Evolutionary conservation across 2,888 invertebrate genomes (phyloP).

Genomic region (Aphodius sticticus): DNA sequence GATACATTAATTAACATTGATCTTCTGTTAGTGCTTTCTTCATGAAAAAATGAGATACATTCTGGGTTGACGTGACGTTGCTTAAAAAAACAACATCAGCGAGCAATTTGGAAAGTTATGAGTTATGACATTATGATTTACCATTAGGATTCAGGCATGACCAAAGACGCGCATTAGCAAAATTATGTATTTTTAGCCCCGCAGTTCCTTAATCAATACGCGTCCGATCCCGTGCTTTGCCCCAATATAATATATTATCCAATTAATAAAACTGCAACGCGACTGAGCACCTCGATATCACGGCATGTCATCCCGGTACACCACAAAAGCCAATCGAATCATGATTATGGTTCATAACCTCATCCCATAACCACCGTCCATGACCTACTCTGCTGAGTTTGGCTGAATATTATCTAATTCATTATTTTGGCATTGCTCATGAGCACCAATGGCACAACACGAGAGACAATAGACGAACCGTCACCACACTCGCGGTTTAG

Average conservation of each 20-base stretch:
- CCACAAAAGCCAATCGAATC: neutral
- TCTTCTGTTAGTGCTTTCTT: no score
- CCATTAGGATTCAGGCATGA: neutral
- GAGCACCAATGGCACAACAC: conserved; percentile 18
- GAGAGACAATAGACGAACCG: conserved; percentile 9
- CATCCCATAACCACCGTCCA: neutral
- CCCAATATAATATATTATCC: conserved; percentile 33
- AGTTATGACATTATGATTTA: neutral
- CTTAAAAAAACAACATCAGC: neutral
- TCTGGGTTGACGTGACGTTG: neutral
- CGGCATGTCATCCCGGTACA: neutral
- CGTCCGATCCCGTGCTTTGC: conserved; percentile 41
- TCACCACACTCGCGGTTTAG: no score
- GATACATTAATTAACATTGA: no score
- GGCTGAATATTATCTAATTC: neutral
- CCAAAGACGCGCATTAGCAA: conserved; percentile 6
- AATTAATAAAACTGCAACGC: conserved; percentile 28
- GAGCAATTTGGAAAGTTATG: neutral
- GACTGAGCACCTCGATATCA: neutral
- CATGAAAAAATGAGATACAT: neutral
- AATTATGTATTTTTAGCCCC: conserved; percentile 20
- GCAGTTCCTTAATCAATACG: conserved; percentile 29
- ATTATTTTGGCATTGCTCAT: conserved; percentile 7
- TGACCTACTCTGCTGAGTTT: neutral
- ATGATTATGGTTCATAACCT: neutral